Evolutionary conservation across 2,797 vertebrate species (phyloP).

Genomic region (Graptemys geographica): DNA sequence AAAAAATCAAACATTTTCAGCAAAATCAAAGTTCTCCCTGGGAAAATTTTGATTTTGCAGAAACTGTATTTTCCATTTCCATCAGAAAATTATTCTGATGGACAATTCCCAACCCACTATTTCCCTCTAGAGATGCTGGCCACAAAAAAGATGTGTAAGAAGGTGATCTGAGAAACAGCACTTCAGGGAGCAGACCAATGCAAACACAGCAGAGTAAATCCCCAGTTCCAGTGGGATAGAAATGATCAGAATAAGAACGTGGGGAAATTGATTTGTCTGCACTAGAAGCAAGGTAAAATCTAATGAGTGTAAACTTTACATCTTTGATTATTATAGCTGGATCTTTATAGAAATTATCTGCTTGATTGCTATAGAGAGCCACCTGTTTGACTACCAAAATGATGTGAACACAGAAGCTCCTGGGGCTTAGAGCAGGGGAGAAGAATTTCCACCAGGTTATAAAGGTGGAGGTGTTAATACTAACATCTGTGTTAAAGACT

Average conservation of each 20-base stretch:
- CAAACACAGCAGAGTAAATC: not conserved
- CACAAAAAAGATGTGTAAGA: not conserved
- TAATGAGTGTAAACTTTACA: not conserved
- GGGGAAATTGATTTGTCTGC: not conserved
- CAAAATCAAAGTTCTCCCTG: conserved; percentile 47
- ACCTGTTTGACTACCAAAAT: not conserved
- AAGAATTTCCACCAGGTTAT: not conserved
- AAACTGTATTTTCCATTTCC: not conserved
- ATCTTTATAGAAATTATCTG: not conserved
- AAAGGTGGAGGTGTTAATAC: not conserved
- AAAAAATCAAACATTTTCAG: conserved; percentile 21
- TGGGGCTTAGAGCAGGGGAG: not conserved
- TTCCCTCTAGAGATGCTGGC: not conserved
- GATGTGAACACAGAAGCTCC: not conserved
- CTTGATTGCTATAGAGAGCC: not conserved
- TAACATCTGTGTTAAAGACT: not conserved
- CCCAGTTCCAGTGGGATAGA: not conserved
- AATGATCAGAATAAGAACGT: not conserved
- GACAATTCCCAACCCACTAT: not conserved
- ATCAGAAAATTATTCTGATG: not conserved
- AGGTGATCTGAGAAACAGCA: not conserved
- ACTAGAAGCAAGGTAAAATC: not conserved
- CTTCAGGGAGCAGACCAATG: not conserved
- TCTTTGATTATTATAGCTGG: not conserved
- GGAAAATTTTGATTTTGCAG: conserved; percentile 2